These are phyloP conservation scores for Cantharis rufa DNA, from an alignment of 2,888 invertebrate genomes.

Conservation along the genomic window DNA sequence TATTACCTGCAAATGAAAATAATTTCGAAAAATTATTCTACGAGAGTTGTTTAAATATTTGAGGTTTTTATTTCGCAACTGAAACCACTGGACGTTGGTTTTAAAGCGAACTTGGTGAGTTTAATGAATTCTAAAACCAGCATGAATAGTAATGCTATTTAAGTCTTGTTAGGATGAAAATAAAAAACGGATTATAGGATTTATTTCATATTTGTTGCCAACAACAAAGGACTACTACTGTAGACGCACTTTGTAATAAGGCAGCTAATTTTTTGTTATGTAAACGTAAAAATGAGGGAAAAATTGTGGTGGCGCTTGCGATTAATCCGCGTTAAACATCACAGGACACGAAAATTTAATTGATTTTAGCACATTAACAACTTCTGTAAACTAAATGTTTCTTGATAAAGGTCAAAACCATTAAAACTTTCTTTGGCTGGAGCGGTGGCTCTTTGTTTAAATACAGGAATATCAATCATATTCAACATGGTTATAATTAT, in stretches of 20 bases:
- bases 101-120: neutral
- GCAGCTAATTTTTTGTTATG: neutral
- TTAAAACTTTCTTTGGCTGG: neutral
- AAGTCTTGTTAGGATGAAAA: constrained; percentile 6
- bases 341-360: neutral
- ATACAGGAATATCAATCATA: neutral
- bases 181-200: constrained; percentile 13
- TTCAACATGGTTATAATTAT: neutral
- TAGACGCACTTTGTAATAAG: neutral
- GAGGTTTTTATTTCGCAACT: neutral
- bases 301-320: neutral
- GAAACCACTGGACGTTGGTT: constrained; percentile 10
- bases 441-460: neutral
- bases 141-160: constrained; percentile 3
- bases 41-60: neutral
- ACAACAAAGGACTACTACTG: constrained; percentile 9
- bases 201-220: constrained; percentile 7
- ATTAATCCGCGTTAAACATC: too few species aligned
- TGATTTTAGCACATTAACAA: neutral
- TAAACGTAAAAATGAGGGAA: neutral
- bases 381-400: neutral
- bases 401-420: neutral
- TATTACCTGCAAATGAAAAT: neutral
- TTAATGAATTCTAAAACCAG: constrained; percentile 6
- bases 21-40: neutral